A percentile compares a stretch with the other conserved stretches of the same genome.
Evolutionary conservation across 1,140 invertebrate genomes (phyloP).

Genomic region (Bombus superbus): DNA sequence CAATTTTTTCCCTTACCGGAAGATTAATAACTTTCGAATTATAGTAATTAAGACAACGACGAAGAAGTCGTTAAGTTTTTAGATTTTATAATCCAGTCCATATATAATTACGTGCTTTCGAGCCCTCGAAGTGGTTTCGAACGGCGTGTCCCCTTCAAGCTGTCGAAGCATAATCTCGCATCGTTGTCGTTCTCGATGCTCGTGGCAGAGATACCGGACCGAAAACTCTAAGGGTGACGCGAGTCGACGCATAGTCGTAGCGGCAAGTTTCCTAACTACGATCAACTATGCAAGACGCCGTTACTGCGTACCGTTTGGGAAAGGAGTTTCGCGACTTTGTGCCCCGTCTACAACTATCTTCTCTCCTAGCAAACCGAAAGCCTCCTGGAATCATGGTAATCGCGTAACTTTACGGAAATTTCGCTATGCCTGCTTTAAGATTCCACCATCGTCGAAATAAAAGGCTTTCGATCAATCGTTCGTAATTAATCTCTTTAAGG

Average conservation of each 20-base stretch:
- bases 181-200: conserved; percentile 40
- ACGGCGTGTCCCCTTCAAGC: conserved; percentile 20
- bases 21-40: background rate
- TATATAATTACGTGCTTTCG: background rate
- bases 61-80: background rate
- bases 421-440: conserved; percentile 4
- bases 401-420: conserved; percentile 8
- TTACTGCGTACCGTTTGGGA: conserved; percentile 47
- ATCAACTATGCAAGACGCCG: conserved; percentile 67
- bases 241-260: conserved; percentile 47
- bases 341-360: conserved; percentile 53
- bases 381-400: conserved; percentile 34
- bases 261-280: conserved; percentile 67
- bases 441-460: background rate
- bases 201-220: conserved; percentile 27
- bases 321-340: conserved; percentile 46
- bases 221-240: conserved; percentile 47
- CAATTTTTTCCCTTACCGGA: background rate
- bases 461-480: background rate
- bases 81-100: background rate
- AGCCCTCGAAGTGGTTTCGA: background rate
- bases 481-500: background rate
- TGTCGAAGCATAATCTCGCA: conserved; percentile 1
- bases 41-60: background rate
- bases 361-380: conserved; percentile 47